Conservation (phyloP, 1,140 invertebrate genomes). For the Wasmannia auropunctata region DNA sequence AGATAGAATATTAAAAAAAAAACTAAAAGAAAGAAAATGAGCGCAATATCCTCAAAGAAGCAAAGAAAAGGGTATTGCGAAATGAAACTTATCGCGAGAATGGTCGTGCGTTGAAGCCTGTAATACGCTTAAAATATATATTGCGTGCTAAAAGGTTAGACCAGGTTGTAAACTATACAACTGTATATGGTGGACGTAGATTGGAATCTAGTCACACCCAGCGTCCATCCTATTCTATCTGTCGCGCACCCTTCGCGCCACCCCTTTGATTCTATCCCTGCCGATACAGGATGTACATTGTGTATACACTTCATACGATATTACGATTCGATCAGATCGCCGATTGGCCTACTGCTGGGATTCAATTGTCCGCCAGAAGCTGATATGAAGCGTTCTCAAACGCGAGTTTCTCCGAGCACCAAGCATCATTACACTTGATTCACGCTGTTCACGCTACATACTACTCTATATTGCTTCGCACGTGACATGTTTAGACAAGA, state of each 20-base stretch:
- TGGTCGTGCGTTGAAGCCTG: background rate
- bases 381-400: constrained; percentile 70
- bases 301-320: constrained; percentile 74
- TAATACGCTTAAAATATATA: constrained; percentile 62
- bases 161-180: constrained; percentile 53
- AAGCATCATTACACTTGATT: constrained; percentile 35
- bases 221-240: constrained; percentile 39
- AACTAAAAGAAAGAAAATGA: background rate
- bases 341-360: constrained; percentile 79
- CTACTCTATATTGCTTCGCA: background rate
- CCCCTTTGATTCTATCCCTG: constrained; percentile 50
- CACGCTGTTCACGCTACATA: background rate
- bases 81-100: background rate
- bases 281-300: constrained; percentile 65
- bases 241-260: background rate
- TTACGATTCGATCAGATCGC: constrained; percentile 79
- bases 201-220: constrained; percentile 74
- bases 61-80: background rate
- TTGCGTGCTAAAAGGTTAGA: constrained; percentile 49
- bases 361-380: constrained; percentile 78
- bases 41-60: background rate
- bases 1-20: background rate
- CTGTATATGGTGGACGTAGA: constrained; percentile 54
- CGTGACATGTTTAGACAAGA: constrained; percentile 17
- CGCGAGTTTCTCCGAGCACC: constrained; percentile 11